phyloP scores from a whole-genome alignment of 2,113 vertebrate species.

The Cyphomyrus plagiostoma region DNA sequence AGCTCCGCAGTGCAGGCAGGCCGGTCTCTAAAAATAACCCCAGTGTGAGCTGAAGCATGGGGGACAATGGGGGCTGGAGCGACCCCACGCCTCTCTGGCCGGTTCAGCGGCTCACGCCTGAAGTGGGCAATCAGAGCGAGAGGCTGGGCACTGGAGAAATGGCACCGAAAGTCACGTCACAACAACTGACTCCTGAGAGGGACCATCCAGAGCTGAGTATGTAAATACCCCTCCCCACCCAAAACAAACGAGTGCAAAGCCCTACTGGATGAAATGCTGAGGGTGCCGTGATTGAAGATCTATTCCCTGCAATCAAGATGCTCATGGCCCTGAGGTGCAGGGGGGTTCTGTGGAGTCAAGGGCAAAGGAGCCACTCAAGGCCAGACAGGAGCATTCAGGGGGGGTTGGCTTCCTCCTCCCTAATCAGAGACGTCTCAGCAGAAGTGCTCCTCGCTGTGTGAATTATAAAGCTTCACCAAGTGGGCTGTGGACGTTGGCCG shows the following conservation, averaged over 20 bases:
- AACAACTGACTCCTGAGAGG: conserved; percentile 29
- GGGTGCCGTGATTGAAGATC: conserved; percentile 65
- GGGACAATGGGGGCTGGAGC: conserved; percentile 22
- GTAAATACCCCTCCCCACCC: conserved; percentile 57
- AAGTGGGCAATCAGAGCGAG: conserved; percentile 47
- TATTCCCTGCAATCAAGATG: conserved; percentile 70
- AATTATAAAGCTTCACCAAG: conserved; percentile 42
- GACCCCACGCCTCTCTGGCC: neutral
- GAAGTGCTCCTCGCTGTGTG: neutral
- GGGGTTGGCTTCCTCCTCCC: conserved; percentile 7
- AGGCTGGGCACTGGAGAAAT: conserved; percentile 26
- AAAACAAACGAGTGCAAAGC: conserved; percentile 56
- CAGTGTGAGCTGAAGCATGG: neutral
- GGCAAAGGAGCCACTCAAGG: conserved; percentile 54
- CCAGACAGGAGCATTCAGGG: neutral
- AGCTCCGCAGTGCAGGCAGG: neutral
- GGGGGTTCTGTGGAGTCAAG: conserved; percentile 61
- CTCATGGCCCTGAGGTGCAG: conserved; percentile 57
- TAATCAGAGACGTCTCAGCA: conserved; percentile 27
- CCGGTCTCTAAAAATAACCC: neutral
- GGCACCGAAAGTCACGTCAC: conserved; percentile 44
- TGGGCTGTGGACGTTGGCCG: conserved; percentile 23
- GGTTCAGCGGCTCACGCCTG: conserved; percentile 31
- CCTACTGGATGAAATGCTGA: conserved; percentile 57
- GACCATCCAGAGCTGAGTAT: conserved; percentile 56